A percentile compares a stretch with the other conserved stretches of the same genome.
Evolutionary conservation across 1,140 invertebrate genomes (phyloP).

Genomic region (Brachionus angularis): DNA sequence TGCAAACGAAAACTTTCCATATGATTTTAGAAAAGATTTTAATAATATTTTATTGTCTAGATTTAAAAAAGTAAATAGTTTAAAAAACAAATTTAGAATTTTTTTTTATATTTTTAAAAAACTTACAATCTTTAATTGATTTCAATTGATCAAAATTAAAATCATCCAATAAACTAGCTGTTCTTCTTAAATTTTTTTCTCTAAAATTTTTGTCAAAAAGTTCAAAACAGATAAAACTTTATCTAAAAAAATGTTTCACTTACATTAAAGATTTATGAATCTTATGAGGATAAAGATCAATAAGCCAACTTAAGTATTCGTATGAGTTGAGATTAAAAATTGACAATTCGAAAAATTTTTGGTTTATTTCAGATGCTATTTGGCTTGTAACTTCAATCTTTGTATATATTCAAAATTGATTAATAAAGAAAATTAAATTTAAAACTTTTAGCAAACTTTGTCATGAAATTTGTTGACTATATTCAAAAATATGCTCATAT

Average conservation of each 20-base stretch:
- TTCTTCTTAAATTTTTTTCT: slow-evolving; percentile 15
- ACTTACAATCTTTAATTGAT: background rate
- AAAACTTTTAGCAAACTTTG: background rate
- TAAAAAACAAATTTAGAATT: background rate
- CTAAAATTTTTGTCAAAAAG: too few species aligned
- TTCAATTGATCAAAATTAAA: slow-evolving; percentile 14
- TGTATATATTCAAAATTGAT: background rate
- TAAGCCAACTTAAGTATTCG: slow-evolving; percentile 8
- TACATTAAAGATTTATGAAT: too few species aligned
- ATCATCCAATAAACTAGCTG: background rate
- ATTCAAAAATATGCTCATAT: background rate
- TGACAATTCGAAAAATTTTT: background rate
- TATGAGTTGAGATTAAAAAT: background rate
- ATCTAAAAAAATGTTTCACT: too few species aligned
- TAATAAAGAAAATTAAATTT: background rate
- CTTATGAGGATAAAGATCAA: slow-evolving; percentile 8
- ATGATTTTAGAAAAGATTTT: background rate
- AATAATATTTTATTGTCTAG: background rate
- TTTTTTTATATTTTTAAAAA: background rate
- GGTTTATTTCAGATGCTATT: background rate
- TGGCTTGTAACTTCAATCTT: slow-evolving; percentile 4
- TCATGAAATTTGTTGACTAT: background rate
- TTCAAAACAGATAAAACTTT: too few species aligned
- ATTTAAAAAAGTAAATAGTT: too few species aligned
- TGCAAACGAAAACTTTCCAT: slow-evolving; percentile 1